These are phyloP conservation scores for Sphaeramia orbicularis DNA, from an alignment of 2,797 vertebrate genomes.

Conservation along the genomic window DNA sequence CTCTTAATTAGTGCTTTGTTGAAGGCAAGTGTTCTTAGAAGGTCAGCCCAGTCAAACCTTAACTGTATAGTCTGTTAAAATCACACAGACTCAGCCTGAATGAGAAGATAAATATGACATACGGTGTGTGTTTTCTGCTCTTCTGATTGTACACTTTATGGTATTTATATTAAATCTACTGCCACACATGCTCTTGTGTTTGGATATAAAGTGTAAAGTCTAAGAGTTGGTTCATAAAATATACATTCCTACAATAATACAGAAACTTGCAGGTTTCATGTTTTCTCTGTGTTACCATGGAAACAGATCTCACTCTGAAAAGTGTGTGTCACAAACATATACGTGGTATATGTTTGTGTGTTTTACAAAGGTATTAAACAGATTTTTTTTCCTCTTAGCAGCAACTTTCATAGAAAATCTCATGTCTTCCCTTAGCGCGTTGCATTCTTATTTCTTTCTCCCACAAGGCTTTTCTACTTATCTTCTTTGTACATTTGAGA, in stretches of 20 bases:
- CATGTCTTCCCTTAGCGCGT: not conserved
- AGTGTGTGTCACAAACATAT: not conserved
- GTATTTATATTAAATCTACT: too few species aligned
- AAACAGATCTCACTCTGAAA: slow-evolving; percentile 9
- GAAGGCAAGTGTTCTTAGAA: not conserved
- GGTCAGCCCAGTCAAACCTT: not conserved
- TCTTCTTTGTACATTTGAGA: slow-evolving; percentile 11
- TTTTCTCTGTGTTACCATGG: slow-evolving; percentile 11
- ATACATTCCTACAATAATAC: too few species aligned
- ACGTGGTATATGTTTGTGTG: not conserved
- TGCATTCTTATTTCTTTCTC: not conserved
- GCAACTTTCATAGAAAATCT: not conserved
- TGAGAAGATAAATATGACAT: not conserved
- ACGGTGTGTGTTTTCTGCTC: too few species aligned
- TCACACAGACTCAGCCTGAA: not conserved
- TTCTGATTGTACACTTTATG: too few species aligned
- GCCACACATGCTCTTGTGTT: too few species aligned
- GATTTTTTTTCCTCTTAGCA: slow-evolving; percentile 1
- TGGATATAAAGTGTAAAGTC: not conserved
- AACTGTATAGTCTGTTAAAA: not conserved
- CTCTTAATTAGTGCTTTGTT: slow-evolving; percentile 22
- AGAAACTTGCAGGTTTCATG: too few species aligned
- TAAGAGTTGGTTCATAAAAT: too few species aligned
- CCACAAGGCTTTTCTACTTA: slow-evolving; percentile 5
- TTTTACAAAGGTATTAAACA: not conserved